phyloP scores from a whole-genome alignment of 2,797 vertebrate genomes.

The Anolis apletophallus region DNA sequence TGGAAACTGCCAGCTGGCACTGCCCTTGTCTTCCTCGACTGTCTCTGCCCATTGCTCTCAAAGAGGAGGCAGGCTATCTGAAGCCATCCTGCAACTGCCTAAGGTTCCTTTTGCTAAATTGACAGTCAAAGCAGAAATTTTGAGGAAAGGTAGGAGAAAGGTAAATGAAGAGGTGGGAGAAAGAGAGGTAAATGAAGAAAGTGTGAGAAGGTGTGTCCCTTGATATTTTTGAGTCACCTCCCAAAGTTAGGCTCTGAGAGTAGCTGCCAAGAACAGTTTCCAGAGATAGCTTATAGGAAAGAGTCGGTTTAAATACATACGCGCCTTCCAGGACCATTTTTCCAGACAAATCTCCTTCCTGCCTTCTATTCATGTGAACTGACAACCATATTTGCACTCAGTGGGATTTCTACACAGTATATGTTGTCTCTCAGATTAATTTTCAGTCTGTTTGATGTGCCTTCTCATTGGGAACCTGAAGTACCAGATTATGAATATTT shows the following conservation, averaged over 20 bases:
- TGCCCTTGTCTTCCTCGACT: no score
- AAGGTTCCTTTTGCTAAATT: neutral
- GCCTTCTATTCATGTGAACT: neutral
- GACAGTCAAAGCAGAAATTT: no score
- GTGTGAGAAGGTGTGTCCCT: no score
- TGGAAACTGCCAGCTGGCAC: no score
- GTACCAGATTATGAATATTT: neutral
- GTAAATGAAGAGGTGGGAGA: no score
- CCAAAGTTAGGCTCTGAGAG: neutral
- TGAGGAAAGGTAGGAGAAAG: neutral
- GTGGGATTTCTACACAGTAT: accelerated
- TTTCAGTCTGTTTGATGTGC: neutral
- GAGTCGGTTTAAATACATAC: accelerated
- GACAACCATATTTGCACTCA: neutral
- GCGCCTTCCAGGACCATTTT: neutral
- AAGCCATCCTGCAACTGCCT: neutral
- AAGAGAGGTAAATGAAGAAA: neutral
- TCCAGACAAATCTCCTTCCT: neutral
- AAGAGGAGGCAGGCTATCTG: neutral
- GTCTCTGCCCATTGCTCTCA: neutral
- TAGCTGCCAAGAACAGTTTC: neutral
- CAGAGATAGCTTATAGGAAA: neutral
- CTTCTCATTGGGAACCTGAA: constrained; percentile 5
- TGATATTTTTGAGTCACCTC: no score
- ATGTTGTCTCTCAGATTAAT: neutral